Evolutionary conservation across 1,140 invertebrate species (phyloP).

Genomic region (Trichonephila clavipes): DNA sequence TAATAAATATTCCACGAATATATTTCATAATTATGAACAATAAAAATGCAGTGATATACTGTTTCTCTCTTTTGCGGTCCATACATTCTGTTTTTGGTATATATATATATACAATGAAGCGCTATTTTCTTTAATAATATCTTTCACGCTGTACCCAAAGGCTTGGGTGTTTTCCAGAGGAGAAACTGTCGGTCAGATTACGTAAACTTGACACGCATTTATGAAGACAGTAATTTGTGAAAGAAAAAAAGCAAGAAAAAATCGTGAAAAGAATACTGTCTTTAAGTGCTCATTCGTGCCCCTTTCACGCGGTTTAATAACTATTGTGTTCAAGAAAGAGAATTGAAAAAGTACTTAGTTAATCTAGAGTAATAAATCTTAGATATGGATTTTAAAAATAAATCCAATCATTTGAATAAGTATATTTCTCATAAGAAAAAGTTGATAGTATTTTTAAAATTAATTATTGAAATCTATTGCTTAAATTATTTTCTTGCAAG

Average conservation of each 20-base stretch:
- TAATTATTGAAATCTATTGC: too few species aligned
- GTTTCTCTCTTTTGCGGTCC: background rate
- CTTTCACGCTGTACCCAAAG: slow-evolving; percentile 2
- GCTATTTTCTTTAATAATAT: background rate
- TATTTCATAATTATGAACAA: slow-evolving; percentile 8
- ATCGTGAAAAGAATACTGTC: background rate
- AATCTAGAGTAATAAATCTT: too few species aligned
- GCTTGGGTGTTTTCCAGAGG: slow-evolving; percentile 19
- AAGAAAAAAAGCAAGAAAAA: background rate
- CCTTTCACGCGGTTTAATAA: background rate
- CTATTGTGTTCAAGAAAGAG: background rate
- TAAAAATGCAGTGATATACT: background rate
- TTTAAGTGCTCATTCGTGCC: background rate
- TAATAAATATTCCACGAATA: background rate
- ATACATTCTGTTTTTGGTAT: background rate
- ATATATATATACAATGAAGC: background rate
- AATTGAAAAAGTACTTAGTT: too few species aligned
- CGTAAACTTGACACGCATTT: slow-evolving; percentile 18
- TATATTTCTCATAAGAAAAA: too few species aligned
- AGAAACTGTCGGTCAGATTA: slow-evolving; percentile 6
- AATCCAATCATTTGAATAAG: too few species aligned
- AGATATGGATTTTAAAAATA: too few species aligned
- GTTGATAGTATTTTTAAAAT: too few species aligned
- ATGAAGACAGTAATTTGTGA: background rate
- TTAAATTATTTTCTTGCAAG: too few species aligned